Base-by-base conservation (phyloP, 2,797 vertebrate genomes). In the Sebastes glaucus region DNA sequence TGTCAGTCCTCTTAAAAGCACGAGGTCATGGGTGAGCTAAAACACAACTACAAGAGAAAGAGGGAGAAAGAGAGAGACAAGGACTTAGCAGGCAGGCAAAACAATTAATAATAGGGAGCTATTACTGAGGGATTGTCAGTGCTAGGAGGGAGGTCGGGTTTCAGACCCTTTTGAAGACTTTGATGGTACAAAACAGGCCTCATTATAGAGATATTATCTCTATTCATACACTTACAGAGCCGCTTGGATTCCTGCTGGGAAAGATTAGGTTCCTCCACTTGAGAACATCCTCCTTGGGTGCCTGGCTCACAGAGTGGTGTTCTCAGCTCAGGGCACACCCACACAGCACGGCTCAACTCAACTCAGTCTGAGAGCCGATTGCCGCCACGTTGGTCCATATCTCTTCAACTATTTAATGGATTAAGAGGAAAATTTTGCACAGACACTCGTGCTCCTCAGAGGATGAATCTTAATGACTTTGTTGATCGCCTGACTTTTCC, bases 201-300 rank as follows among this genome's bases (percentile, higher is more conserved):
- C 95, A 97, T 97, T 97, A 96, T 95, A 89, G 94, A 95, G 96
- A 97, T 97, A 96, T 96, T 96, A 97, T 97, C 96, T 96, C 94
- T 92, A 96, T 96, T 96, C 96, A 96, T 96, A 95, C 96, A 96
- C 95, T 96, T 96, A 91, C 93, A 96, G 94, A 95, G 94, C 93
- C 70, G 92, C 93, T 95, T 92, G 91, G 92, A 95, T 94, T 92
- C 94, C 95, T 96, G 94, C 95, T 95, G 95, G 95, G 95, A 96
- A 93, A 96, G 95, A 96, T 96, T 96, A 96, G 94, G 94, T 96
- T 96, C 93, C 94, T 94, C 88, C 84, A 95, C 94, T 94, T 93
- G 92, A 95, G 94, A 95, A 94, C 96, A 95, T 96, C 95, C 91
- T 93, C 88, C 82, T 88, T 91, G 86, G 85, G 78, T 91, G 90